These are phyloP conservation scores for Deilephila elpenor DNA, from an alignment of 2,888 invertebrate species.

Conservation along the genomic window DNA sequence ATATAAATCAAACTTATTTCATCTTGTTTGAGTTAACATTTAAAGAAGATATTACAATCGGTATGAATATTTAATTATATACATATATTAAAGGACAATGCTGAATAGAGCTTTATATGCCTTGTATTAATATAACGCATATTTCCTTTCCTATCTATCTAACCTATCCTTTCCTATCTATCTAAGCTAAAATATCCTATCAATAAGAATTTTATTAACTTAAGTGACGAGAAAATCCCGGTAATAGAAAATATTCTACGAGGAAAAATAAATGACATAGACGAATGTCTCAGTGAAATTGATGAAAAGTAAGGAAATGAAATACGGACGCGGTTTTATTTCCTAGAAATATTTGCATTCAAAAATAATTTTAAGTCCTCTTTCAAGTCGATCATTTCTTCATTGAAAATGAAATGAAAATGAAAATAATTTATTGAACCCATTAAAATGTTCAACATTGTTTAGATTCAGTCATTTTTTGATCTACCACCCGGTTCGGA, in stretches of 20 bases:
- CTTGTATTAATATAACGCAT: conserved; percentile 2
- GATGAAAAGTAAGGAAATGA: neutral
- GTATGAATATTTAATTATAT: too few relatives aligned
- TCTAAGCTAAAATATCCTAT: neutral
- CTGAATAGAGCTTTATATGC: neutral
- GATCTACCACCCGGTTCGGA: too few relatives aligned
- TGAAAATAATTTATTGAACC: too few relatives aligned
- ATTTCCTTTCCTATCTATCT: neutral
- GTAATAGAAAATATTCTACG: conserved; percentile 7
- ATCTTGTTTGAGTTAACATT: neutral
- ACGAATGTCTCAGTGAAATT: conserved; percentile 15
- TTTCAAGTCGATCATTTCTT: too few relatives aligned
- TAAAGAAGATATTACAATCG: too few relatives aligned
- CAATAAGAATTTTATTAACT: conserved; percentile 13
- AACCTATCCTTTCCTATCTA: too few relatives aligned
- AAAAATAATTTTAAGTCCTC: too few relatives aligned
- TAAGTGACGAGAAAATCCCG: neutral
- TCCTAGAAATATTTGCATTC: neutral
- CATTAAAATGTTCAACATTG: too few relatives aligned
- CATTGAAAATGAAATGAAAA: too few relatives aligned
- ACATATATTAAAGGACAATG: too few relatives aligned
- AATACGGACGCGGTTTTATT: neutral
- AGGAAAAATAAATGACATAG: conserved; percentile 9
- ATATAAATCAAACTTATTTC: neutral
- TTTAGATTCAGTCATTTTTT: too few relatives aligned